Base-by-base conservation (phyloP, 2,113 vertebrate genomes). In the Antennarius striatus region DNA sequence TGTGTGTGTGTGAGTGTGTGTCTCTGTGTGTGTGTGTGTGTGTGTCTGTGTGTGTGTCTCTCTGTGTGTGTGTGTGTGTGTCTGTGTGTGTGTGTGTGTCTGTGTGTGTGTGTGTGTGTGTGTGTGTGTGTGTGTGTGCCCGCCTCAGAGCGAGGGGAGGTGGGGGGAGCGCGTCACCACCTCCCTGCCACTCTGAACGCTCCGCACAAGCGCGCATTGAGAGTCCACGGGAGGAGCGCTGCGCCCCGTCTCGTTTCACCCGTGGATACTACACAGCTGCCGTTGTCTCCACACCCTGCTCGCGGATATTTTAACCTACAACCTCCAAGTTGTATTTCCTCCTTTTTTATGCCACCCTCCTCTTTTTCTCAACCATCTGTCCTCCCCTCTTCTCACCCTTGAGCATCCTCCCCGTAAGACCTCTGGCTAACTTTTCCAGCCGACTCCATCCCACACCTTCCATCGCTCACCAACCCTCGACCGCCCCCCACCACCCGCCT, bases 111-210 rank as follows among this genome's bases (percentile, higher is more conserved):
- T 43, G 42, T 36, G 42, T 3, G 42, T 11, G 42, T 3, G 42
- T 11, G 42, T 10, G 42, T 43, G 42, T 11, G 42, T 10, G 42
- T 11, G 3, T 11, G 7, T 8, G 42, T 1, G 42, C 75, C 89
- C 88, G 91, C 88, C 88, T 87, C 85, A 74, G 71, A 74, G 72
- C 71, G 72, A 69, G 65, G 58, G 75, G 60, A 69, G 48, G 63
- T 48, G 49, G 47, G 67, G 63, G 36, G 60, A 51, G 63, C 71
- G 54, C 51, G 13, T 47, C 14, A 56, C 39, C 14, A 32, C 62
- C 72, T 85, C 67, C 65, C 70, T 46, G 88, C 63, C 77, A 40
- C 79, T 55, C 73, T 61, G 73, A 83, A 80, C 86, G 75, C 86
- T 56, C 16, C 78, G 62, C 71, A 53, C 80, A 72, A 63, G 15